These are phyloP conservation scores for Tympanoctomys barrerae DNA, from an alignment of 2,797 vertebrate genomes.

Conservation along the genomic window DNA sequence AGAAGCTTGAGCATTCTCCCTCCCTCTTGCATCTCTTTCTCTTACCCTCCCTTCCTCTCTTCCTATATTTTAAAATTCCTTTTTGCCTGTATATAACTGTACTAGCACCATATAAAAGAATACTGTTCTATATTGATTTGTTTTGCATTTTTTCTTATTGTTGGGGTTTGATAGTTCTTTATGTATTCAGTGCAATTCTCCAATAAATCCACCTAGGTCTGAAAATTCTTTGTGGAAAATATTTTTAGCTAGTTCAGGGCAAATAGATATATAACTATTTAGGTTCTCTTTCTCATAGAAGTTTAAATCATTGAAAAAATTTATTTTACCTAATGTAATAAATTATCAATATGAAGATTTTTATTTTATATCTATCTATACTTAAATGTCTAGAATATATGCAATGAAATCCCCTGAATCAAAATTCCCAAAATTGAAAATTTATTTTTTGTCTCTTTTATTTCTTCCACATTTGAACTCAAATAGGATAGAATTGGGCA, in stretches of 20 bases:
- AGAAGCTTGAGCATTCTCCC: background rate
- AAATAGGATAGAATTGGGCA: background rate
- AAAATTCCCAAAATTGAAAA: background rate
- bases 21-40: background rate
- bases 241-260: constrained; percentile 23
- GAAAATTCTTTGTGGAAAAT: constrained; percentile 1
- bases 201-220: background rate
- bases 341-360: background rate
- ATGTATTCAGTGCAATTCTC: background rate
- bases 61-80: too few species aligned
- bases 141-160: background rate
- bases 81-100: background rate
- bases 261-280: background rate
- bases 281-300: background rate
- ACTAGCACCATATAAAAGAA: background rate
- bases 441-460: background rate
- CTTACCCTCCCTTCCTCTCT: too few species aligned
- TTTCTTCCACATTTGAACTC: background rate
- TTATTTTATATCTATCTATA: constrained; percentile 2
- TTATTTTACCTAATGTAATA: background rate
- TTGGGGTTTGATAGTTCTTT: background rate
- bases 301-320: background rate
- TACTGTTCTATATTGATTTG: background rate
- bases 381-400: background rate
- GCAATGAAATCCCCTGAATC: background rate